Conservation (phyloP, 1,140 invertebrate genomes). For the Cotesia vestalis region DNA sequence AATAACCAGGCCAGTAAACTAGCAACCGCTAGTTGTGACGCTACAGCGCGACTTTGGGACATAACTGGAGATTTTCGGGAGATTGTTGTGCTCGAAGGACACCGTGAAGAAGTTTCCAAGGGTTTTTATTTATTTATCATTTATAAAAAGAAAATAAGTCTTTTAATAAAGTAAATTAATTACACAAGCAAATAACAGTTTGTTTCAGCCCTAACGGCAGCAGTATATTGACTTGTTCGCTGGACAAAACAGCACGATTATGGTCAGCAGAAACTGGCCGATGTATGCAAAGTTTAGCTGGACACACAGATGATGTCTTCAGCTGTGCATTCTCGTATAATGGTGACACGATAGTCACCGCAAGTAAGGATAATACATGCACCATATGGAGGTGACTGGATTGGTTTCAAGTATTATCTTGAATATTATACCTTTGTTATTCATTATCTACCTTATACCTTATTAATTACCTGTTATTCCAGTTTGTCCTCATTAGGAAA, state of each 20-base stretch:
- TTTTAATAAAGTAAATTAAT: constrained; percentile 27
- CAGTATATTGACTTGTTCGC: constrained; percentile 76
- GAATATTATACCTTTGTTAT: constrained; percentile 43
- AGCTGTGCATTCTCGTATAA: constrained; percentile 81
- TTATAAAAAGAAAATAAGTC: background rate
- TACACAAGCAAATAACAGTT: constrained; percentile 62
- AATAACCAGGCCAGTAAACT: constrained; percentile 76
- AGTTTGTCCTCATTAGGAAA: too few relatives aligned
- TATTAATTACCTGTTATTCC: constrained; percentile 49
- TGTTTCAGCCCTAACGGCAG: constrained; percentile 81
- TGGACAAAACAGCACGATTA: constrained; percentile 77
- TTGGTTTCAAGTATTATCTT: constrained; percentile 66
- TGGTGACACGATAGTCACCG: constrained; percentile 80
- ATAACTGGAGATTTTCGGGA: constrained; percentile 69
- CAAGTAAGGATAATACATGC: constrained; percentile 78
- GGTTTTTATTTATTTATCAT: constrained; percentile 48
- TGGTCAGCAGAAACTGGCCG: constrained; percentile 77
- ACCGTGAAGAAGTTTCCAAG: constrained; percentile 81
- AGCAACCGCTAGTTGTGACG: constrained; percentile 78
- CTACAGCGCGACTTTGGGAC: constrained; percentile 76
- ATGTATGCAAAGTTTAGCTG: constrained; percentile 75
- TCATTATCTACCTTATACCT: constrained; percentile 48
- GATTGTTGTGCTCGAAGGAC: constrained; percentile 73
- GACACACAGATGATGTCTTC: constrained; percentile 82
- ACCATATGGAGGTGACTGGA: constrained; percentile 78